phyloP scores from a whole-genome alignment of 2,797 vertebrate species.

The Karalla daura region DNA sequence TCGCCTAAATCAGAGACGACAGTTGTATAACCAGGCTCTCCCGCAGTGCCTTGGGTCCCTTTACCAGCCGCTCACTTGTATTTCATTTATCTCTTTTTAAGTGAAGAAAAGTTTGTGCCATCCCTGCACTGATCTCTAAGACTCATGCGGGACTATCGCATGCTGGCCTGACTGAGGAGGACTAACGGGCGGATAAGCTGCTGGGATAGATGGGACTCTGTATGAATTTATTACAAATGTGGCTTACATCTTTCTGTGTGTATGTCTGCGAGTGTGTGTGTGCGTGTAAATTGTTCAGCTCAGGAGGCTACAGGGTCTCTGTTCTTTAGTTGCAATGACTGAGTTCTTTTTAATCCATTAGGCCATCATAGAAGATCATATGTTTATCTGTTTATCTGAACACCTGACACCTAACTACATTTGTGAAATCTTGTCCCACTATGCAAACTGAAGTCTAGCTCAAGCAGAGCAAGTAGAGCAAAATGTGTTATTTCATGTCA shows the following conservation, averaged over 20 bases:
- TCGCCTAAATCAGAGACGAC: conserved; percentile 17
- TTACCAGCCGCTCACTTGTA: conserved; percentile 13
- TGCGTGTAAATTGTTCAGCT: background rate
- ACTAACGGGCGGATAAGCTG: conserved; percentile 43
- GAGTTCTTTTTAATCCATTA: background rate
- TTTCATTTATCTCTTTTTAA: conserved; percentile 41
- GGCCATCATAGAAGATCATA: background rate
- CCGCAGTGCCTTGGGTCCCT: background rate
- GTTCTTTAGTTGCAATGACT: background rate
- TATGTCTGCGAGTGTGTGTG: too few species aligned
- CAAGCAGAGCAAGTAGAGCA: background rate
- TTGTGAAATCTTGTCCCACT: too few species aligned
- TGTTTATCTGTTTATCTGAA: background rate
- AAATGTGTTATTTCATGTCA: background rate
- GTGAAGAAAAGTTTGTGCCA: conserved; percentile 23
- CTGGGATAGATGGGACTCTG: conserved; percentile 28
- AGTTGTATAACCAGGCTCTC: background rate
- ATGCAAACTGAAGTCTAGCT: background rate
- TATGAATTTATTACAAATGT: conserved; percentile 32
- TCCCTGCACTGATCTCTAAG: conserved; percentile 39
- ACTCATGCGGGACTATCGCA: conserved; percentile 16
- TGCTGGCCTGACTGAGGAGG: background rate
- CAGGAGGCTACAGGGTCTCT: too few species aligned
- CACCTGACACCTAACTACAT: background rate
- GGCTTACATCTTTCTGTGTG: background rate